Conservation (phyloP, 2,888 invertebrate genomes). For the Chrysotoxum bicinctum region DNA sequence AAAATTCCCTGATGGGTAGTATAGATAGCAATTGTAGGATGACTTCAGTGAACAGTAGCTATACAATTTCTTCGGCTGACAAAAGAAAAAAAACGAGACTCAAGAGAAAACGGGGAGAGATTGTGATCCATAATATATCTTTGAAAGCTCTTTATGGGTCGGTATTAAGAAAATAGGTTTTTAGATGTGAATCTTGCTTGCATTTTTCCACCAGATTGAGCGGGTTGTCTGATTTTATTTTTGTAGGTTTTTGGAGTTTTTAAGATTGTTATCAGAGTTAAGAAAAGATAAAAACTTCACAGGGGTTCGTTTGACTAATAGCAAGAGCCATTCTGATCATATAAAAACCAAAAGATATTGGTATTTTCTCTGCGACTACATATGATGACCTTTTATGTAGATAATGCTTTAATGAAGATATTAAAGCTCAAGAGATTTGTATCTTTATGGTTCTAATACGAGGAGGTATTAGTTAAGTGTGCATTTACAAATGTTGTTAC, state of each 20-base stretch:
- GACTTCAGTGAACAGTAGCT: slow-evolving; percentile 52
- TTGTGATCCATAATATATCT: slow-evolving; percentile 46
- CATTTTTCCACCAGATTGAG: slow-evolving; percentile 7
- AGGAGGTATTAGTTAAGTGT: slow-evolving; percentile 39
- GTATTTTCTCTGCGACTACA: neutral
- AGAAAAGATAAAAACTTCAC: slow-evolving; percentile 20
- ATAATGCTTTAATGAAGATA: slow-evolving; percentile 52
- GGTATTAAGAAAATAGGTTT: slow-evolving; percentile 48
- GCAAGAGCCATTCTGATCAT: slow-evolving; percentile 15
- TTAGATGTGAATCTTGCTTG: slow-evolving; percentile 40
- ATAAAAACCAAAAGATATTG: slow-evolving; percentile 9
- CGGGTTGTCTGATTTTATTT: slow-evolving; percentile 28
- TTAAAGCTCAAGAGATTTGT: slow-evolving; percentile 56
- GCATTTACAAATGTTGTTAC: slow-evolving; percentile 64
- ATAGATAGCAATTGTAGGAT: neutral
- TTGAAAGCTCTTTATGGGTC: slow-evolving; percentile 58
- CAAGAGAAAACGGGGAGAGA: slow-evolving; percentile 22
- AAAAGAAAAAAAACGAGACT: slow-evolving; percentile 4
- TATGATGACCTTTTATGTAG: neutral
- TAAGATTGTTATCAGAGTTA: slow-evolving; percentile 39
- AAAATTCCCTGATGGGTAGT: slow-evolving; percentile 25
- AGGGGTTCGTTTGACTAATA: slow-evolving; percentile 49
- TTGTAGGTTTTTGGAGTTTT: neutral
- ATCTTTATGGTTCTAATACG: slow-evolving; percentile 44
- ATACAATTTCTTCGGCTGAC: slow-evolving; percentile 6